A percentile compares a stretch with the other conserved stretches of the same genome.
Conservation (phyloP, 2,888 invertebrate species). For the Clostera curtula region DNA sequence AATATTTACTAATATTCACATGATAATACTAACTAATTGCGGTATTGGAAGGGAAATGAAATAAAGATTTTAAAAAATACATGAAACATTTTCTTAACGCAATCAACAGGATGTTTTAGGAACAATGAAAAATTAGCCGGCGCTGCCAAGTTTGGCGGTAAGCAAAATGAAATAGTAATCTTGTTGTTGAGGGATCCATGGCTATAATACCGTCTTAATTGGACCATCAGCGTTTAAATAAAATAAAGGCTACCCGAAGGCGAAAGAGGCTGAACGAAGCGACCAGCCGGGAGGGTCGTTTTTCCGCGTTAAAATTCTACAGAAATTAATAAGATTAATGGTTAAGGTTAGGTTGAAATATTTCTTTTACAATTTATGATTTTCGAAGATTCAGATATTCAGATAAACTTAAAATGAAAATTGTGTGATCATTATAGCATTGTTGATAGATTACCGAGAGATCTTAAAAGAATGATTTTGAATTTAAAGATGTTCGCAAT, state of each 20-base stretch:
- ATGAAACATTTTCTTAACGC: conserved; percentile 7
- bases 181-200: conserved; percentile 11
- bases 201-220: conserved; percentile 22
- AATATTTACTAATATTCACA: too few species aligned
- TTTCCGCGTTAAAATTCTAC: conserved; percentile 28
- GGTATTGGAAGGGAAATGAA: too few species aligned
- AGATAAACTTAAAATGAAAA: too few species aligned
- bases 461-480: too few species aligned
- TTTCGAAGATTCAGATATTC: too few species aligned
- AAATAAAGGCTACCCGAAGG: conserved; percentile 21
- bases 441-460: too few species aligned
- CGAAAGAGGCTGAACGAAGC: conserved; percentile 1
- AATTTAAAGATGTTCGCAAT: too few species aligned
- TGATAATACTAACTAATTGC: too few species aligned
- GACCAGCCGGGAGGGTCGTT: conserved; percentile 15
- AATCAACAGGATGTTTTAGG: conserved; percentile 10
- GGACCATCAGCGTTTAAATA: conserved; percentile 23
- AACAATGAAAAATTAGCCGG: conserved; percentile 16
- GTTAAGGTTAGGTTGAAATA: conserved; percentile 12
- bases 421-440: too few species aligned
- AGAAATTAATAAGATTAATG: conserved; percentile 42
- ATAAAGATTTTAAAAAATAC: too few species aligned
- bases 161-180: conserved; percentile 18
- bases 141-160: conserved; percentile 5
- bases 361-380: neutral